Evolutionary conservation across 2,113 vertebrate genomes (phyloP), one percentile per base, ranked within the genome.

Genomic region (Carassius auratus): DNA sequence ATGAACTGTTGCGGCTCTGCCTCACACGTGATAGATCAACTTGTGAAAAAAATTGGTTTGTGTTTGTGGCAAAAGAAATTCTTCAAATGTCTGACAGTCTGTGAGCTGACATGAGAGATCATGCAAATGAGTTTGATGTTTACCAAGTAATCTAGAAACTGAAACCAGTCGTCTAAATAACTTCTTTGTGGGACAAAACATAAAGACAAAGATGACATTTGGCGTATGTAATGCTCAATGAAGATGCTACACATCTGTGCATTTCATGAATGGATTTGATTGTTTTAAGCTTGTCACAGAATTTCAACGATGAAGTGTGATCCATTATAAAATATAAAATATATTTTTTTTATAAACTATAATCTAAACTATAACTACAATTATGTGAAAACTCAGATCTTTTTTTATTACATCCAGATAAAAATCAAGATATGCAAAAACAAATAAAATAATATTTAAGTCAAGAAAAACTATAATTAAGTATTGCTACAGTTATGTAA

Each of bases 1-100:
- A 69, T 86, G 86, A 92, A 90, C 90, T 84, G 36, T 4, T 71
- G 38, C 76, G 73, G 85, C 84, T 90, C 85, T 89, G 88, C 90
- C 89, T 86, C 81, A 64, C 4, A 33, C 75, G 75, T 68, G 85
- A 91, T 76, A 87, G 84, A 91, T 87, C 80, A 81, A 81, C 88
- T 83, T 55, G 19, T 14, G 45, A 81, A 84, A 52, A 14, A 86
- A 91, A 89, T 87, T 15, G 85, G 48, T 75, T 87, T 86, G 82
- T 86, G 87, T 88, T 90, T 88, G 89, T 86, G 89, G 85, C 90
- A 90, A 89, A 87, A 66, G 6, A 52, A 52, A 79, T 73, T 75
- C 74, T 86, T 86, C 45, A 84, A 82, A 85, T 89, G 82, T 92
- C 89, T 87, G 85, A 79, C 14, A 73, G 8, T 6, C 5, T 78